phyloP scores from a whole-genome alignment of 2,888 invertebrate species.

The Metacarcinus magister region DNA sequence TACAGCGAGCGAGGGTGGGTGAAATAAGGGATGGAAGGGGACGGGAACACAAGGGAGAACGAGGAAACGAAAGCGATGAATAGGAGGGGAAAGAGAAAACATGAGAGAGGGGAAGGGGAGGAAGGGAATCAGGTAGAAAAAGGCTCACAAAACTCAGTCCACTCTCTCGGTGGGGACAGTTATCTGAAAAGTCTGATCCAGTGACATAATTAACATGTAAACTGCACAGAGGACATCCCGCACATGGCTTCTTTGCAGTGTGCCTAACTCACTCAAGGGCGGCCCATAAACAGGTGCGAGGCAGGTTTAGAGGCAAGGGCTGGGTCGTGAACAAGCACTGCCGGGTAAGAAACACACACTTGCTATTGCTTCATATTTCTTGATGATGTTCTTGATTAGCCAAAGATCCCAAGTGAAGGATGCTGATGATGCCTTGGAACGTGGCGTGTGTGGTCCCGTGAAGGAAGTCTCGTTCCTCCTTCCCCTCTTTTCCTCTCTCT shows the following conservation, averaged over 20 bases:
- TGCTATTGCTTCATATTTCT: not conserved
- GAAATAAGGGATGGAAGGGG: slow-evolving; percentile 44
- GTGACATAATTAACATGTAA: slow-evolving; percentile 66
- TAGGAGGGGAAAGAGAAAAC: slow-evolving; percentile 28
- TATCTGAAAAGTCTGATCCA: slow-evolving; percentile 60
- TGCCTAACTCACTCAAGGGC: not conserved
- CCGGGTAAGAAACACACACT: not conserved
- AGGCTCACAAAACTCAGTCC: not conserved
- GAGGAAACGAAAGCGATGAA: slow-evolving; percentile 21
- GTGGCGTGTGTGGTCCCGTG: slow-evolving; percentile 28
- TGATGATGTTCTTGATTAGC: slow-evolving; percentile 11
- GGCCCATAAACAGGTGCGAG: not conserved
- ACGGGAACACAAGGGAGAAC: slow-evolving; percentile 30
- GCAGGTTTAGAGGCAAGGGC: not conserved
- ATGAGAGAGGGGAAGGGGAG: slow-evolving; percentile 31
- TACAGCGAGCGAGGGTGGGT: slow-evolving; percentile 30
- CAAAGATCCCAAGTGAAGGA: not conserved
- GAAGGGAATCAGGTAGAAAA: not conserved
- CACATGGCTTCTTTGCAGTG: not conserved
- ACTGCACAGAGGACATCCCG: slow-evolving; percentile 30
- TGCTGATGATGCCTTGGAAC: not conserved
- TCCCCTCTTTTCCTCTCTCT: not conserved
- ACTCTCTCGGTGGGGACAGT: slow-evolving; percentile 13
- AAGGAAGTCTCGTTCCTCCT: not conserved
- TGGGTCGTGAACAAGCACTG: not conserved